phyloP scores from a whole-genome alignment of 2,113 vertebrate genomes.

The Nycticorax nycticorax region DNA sequence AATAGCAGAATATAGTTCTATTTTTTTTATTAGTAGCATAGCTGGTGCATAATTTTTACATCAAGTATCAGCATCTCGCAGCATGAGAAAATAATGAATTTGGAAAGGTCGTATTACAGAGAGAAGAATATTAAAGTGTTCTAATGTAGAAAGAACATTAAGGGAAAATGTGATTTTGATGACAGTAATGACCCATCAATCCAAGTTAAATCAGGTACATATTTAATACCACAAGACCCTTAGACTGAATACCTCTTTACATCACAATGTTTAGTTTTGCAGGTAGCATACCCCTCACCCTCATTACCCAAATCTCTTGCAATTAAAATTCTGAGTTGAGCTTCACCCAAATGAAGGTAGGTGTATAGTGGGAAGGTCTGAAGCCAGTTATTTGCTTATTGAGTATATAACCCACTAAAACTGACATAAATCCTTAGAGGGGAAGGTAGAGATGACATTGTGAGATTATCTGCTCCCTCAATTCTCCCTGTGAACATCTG shows the following conservation, averaged over 20 bases:
- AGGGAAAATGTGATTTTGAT: neutral
- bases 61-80: neutral
- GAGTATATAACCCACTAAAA: neutral
- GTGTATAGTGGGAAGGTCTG: neutral
- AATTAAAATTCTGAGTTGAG: neutral
- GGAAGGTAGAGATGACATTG: neutral
- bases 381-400: neutral
- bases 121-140: neutral
- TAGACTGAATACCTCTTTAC: neutral
- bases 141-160: neutral
- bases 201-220: neutral
- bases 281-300: neutral
- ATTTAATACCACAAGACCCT: neutral
- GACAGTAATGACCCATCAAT: neutral
- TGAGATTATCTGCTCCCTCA: neutral
- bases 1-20: neutral
- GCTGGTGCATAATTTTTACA: neutral
- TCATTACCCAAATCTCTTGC: neutral
- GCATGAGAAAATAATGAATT: neutral
- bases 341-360: neutral
- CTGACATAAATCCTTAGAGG: neutral
- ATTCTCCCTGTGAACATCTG: neutral
- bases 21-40: neutral
- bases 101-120: neutral
- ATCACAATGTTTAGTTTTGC: neutral